Base-by-base conservation (phyloP, 2,888 invertebrate genomes). In the Caenorhabditis panamensis region DNA sequence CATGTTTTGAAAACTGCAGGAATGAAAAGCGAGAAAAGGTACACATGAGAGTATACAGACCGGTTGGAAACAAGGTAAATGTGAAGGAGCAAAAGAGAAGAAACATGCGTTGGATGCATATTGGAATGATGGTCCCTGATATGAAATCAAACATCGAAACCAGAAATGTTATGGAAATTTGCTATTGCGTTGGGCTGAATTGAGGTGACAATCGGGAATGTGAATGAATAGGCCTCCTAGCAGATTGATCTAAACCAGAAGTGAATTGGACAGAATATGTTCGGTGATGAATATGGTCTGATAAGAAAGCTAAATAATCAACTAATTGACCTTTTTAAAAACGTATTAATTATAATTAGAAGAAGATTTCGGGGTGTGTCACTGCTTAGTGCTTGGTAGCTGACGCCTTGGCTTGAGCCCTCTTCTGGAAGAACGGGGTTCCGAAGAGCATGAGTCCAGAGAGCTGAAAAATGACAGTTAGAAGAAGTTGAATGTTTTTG, bases 361-460 rank as follows among this genome's bases (percentile, higher is more conserved):
- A 68, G 22, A 49, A 63, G 76, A 62, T 56, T 66, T 49, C 13
- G 47, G 20, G 36, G 51, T 44, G 26, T 6, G 54, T n/a, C n/a
- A n/a, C n/a, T n/a, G n/a, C n/a, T n/a, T 53, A 76, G 24, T 62
- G 16, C 37, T 67, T 75, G 66, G 24, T 56, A n/a, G n/a, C n/a
- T n/a, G n/a, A n/a, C 9, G 61, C 37, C 11, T 61, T 49, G 8
- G 58, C 61, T n/a, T 66, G 36, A 11, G 68, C 76, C 68, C 68
- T 83, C 51, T 82, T 82, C 69, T 84, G 83, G 58, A 87, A 69
- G 61, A 77, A 56, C 18, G 89, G 89, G 20, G 89, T 82, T 44
- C 76, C 86, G 82, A 88, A 89, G 63, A 90, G 85, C 89, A 90
- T 90, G 54, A 87, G 44, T 41, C 85, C 85, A 31, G 85, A 85